Conservation (phyloP, 2,888 invertebrate species). For the Keiferia lycopersicella region DNA sequence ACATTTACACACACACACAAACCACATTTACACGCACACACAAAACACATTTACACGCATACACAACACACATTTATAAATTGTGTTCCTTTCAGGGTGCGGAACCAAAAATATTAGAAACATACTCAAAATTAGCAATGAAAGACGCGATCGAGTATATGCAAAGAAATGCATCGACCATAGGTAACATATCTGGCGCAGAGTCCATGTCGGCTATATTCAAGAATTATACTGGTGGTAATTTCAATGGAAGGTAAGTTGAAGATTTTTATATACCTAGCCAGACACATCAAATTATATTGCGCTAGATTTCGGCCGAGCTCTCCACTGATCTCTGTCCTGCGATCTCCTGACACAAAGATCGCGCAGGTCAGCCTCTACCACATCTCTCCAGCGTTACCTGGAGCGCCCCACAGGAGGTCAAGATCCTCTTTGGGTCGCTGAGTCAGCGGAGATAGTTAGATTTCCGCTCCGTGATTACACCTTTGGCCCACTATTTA, state of each 20-base stretch:
- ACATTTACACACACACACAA: too few relatives aligned
- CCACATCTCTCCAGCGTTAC: too few relatives aligned
- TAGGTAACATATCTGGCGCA: slow-evolving; percentile 92
- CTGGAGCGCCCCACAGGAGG: too few relatives aligned
- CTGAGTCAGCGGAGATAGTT: too few relatives aligned
- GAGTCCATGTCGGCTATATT: slow-evolving; percentile 96
- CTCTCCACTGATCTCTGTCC: too few relatives aligned
- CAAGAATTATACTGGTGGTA: slow-evolving; percentile 91
- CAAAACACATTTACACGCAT: too few relatives aligned
- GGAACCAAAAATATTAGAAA: slow-evolving; percentile 96
- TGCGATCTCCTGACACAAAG: too few relatives aligned
- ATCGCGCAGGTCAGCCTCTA: too few relatives aligned
- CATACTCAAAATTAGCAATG: slow-evolving; percentile 96
- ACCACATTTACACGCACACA: too few relatives aligned
- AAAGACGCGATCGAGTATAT: slow-evolving; percentile 96
- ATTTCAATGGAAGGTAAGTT: slow-evolving; percentile 90
- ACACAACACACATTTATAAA: background rate
- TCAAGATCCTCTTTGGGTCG: too few relatives aligned
- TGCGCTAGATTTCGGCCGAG: background rate
- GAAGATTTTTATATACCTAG: slow-evolving; percentile 10
- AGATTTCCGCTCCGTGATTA: too few relatives aligned
- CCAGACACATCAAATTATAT: background rate
- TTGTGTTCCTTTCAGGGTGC: slow-evolving; percentile 79
- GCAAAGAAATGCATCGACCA: slow-evolving; percentile 92
- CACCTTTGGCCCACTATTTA: too few relatives aligned